A percentile compares a stretch with the other conserved stretches of the same genome.
Evolutionary conservation across 2,888 invertebrate genomes (phyloP).

Genomic region (Amblyjoppa proteus): DNA sequence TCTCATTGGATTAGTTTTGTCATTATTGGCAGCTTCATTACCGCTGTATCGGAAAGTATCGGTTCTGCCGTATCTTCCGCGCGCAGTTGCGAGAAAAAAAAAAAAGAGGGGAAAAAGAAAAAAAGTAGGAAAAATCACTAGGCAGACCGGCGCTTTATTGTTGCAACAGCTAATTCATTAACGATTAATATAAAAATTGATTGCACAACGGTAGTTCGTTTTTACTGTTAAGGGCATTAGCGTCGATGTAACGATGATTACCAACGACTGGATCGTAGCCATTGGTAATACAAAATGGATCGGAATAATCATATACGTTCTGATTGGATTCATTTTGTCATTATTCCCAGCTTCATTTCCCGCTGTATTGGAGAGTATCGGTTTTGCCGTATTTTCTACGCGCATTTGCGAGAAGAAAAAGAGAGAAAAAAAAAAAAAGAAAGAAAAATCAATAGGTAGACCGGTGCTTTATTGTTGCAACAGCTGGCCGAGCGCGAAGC

Average conservation of each 20-base stretch:
- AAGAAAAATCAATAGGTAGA: conserved; percentile 64
- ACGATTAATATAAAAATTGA: too few species aligned
- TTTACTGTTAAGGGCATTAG: too few species aligned
- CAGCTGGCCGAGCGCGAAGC: conserved; percentile 61
- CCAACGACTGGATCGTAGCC: background rate
- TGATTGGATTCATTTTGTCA: conserved; percentile 58
- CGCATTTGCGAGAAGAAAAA: conserved; percentile 56
- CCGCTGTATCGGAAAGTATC: conserved; percentile 55
- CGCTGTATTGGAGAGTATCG: conserved; percentile 58
- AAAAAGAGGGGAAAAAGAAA: conserved; percentile 1
- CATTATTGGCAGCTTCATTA: conserved; percentile 47
- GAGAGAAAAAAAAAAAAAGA: conserved; percentile 24
- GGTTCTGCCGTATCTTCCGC: conserved; percentile 54
- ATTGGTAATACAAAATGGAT: conserved; percentile 27
- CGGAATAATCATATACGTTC: conserved; percentile 54
- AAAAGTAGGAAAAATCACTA: conserved; percentile 52
- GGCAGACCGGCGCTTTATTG: conserved; percentile 61
- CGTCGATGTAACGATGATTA: too few species aligned
- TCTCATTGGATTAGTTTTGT: conserved; percentile 56
- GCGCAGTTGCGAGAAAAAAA: conserved; percentile 46
- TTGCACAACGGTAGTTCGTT: too few species aligned
- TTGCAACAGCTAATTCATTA: conserved; percentile 63
- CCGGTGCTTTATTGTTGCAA: conserved; percentile 68
- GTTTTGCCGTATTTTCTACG: conserved; percentile 57
- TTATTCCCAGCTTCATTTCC: conserved; percentile 51